Evolutionary conservation across 2,888 invertebrate genomes (phyloP).

Genomic region (Rhamnusium bicolor): DNA sequence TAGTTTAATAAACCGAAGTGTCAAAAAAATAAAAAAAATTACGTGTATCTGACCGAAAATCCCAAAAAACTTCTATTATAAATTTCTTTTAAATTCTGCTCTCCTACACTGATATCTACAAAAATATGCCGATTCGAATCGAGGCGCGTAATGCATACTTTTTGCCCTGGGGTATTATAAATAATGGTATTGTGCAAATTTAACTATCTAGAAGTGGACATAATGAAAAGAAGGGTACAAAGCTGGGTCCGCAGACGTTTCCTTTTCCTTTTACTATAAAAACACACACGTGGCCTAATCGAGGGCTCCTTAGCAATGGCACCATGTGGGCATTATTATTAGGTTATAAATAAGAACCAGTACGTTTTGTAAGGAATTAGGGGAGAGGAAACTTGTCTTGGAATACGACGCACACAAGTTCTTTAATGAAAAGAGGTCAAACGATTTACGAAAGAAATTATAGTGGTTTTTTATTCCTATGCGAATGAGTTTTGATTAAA

Average conservation of each 20-base stretch:
- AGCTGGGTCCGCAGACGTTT: constrained; percentile 21
- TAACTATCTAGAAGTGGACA: constrained; percentile 25
- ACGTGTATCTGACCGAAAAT: too few relatives aligned
- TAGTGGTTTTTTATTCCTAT: neutral
- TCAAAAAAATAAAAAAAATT: too few relatives aligned
- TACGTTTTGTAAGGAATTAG: constrained; percentile 7
- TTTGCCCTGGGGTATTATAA: neutral
- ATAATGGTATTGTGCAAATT: constrained; percentile 23
- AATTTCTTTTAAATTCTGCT: neutral
- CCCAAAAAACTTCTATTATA: too few relatives aligned
- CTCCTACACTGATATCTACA: neutral
- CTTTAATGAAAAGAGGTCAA: constrained; percentile 17
- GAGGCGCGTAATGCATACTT: constrained; percentile 5
- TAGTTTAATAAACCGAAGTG: too few relatives aligned
- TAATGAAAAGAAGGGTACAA: constrained; percentile 29
- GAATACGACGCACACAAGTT: constrained; percentile 27
- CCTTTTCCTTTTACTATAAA: constrained; percentile 28
- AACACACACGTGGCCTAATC: constrained; percentile 30
- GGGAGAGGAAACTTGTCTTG: constrained; percentile 1
- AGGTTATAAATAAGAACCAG: constrained; percentile 30
- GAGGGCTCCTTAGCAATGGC: constrained; percentile 22
- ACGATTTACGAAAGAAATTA: constrained; percentile 7
- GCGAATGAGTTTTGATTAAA: too few relatives aligned
- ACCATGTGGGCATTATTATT: constrained; percentile 34
- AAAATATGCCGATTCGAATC: neutral